These are phyloP conservation scores for Leucania comma DNA, from an alignment of 2,888 invertebrate species.

Conservation along the genomic window DNA sequence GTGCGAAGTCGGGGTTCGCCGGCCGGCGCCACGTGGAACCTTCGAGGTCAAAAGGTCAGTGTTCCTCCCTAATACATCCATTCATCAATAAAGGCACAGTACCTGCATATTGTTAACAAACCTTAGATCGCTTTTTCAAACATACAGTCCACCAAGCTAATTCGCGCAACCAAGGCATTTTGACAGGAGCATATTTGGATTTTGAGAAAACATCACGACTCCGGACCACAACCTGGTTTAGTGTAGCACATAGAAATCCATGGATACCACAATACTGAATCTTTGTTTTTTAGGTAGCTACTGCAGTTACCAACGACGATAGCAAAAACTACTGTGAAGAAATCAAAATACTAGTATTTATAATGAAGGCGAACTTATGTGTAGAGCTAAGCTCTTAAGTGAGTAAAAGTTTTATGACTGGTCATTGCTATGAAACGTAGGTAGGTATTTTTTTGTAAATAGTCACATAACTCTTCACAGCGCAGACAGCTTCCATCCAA, in stretches of 20 bases:
- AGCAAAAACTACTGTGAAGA: not conserved
- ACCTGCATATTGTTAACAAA: too few relatives aligned
- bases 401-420: not conserved
- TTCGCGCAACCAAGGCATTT: too few relatives aligned
- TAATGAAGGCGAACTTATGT: not conserved
- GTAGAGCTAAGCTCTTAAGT: not conserved
- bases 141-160: too few relatives aligned
- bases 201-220: not conserved
- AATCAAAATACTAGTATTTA: not conserved
- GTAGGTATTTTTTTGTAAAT: slow-evolving; percentile 3
- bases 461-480: not conserved
- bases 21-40: too few relatives aligned
- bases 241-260: not conserved
- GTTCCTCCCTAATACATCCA: too few relatives aligned
- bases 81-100: too few relatives aligned
- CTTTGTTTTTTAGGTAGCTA: not conserved
- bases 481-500: slow-evolving; percentile 8
- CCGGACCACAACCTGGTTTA: not conserved
- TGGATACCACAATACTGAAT: not conserved
- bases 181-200: not conserved
- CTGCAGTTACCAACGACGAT: not conserved
- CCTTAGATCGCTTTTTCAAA: too few relatives aligned
- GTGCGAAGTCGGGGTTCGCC: too few relatives aligned
- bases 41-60: too few relatives aligned
- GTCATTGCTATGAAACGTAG: not conserved